These are phyloP conservation scores for Hemibagrus wyckioides DNA, from an alignment of 2,113 vertebrate genomes.

Conservation along the genomic window DNA sequence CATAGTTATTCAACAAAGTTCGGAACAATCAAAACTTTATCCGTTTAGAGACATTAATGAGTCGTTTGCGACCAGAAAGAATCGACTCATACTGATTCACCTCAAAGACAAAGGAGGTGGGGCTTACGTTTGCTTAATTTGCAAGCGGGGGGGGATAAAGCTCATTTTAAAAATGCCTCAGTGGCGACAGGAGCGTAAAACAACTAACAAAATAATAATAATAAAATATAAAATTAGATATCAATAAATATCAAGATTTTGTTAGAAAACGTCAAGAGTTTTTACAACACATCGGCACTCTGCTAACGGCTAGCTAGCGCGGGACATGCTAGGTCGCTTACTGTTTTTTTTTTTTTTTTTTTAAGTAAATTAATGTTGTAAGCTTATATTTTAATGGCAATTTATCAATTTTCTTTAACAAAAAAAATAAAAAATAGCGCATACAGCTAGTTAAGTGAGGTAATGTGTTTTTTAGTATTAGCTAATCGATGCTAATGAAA, in stretches of 20 bases:
- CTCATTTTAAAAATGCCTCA: neutral
- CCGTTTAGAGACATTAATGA: neutral
- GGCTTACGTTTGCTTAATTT: neutral
- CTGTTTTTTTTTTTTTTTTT: neutral
- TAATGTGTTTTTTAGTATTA: no score
- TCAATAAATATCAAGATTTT: neutral
- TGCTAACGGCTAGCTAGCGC: neutral
- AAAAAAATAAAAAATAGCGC: no score
- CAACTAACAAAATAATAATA: no score
- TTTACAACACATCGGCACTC: neutral
- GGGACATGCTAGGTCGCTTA: neutral
- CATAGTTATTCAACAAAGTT: no score
- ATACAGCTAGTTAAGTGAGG: neutral
- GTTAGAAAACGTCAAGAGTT: no score
- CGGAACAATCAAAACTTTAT: no score
- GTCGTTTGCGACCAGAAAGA: neutral
- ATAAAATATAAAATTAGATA: no score
- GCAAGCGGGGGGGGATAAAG: neutral
- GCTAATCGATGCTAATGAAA: no score
- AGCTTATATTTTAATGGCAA: neutral
- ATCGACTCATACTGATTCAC: neutral
- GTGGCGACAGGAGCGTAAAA: no score
- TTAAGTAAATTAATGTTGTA: neutral
- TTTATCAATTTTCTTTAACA: no score
- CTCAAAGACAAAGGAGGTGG: neutral